Base-by-base conservation (phyloP, 2,888 invertebrate species). In the Cataglyphis cursor region DNA sequence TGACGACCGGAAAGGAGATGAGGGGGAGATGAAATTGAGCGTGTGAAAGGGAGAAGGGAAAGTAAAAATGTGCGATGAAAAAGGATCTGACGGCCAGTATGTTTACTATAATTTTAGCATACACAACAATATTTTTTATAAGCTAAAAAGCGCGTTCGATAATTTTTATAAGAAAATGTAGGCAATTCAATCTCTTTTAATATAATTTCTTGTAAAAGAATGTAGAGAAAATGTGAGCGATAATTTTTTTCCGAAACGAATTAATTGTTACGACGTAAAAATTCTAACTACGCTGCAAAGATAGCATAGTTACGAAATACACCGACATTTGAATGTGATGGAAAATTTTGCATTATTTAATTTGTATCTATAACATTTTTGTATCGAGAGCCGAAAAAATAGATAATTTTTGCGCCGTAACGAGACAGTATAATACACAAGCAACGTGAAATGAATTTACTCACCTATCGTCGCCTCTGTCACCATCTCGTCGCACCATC, bases 61-160 rank as follows among this genome's bases (percentile, higher is more conserved):
- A 61, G 48, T 70, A 38, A 82, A 61, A 78, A 24, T 70, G 31
- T 41, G 35, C n/a, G 10, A 35, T 6, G 38, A 41, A 41, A 65
- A 66, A 31, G 35, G 66, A 72, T 44, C 65, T 64, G 78, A 83
- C 65, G 68, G 82, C 64, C 75, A 81, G 75, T 87, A 89, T 18
- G 41, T 59, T 21, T 59, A 35, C 12, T 9, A 12, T 44, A 65
- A 70, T 41, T 78, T 68, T 57, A 18, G 41, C 15, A 64, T 59
- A 78, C 28, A 28, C 28, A 78, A 44, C 78, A 59, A 44, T 68
- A 31, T 78, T 21, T 21, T 21, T 68, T 44, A 28, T 68, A 18
- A 15, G 10, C 1, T 18, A 6, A 5, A 15, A 38, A 24, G 15
- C 15, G 21, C 4, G 41, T 59, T 66, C 64, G n/a, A 57, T 54